Evolutionary conservation across 2,888 invertebrate genomes (phyloP).

Genomic region (Agapostemon virescens): DNA sequence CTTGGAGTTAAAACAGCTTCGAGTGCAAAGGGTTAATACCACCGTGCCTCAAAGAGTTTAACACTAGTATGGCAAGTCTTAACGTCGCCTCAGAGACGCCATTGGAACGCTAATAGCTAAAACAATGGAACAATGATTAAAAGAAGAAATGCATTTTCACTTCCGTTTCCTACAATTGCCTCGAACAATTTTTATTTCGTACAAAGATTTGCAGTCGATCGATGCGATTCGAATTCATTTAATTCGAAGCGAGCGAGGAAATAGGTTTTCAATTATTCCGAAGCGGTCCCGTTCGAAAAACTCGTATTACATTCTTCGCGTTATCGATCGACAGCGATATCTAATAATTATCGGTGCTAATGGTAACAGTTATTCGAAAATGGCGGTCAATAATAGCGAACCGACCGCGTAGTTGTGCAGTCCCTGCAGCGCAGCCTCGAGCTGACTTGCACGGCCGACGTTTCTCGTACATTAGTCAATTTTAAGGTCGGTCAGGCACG

Average conservation of each 20-base stretch:
- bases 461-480: constrained; percentile 37
- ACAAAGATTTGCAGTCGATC: background rate
- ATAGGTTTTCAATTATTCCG: no score
- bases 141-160: background rate
- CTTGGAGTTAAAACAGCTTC: no score
- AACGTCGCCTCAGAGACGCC: no score
- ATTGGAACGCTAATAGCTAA: no score
- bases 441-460: background rate
- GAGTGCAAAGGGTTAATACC: no score
- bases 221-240: background rate
- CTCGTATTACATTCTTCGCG: background rate
- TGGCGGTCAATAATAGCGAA: background rate
- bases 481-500: constrained; percentile 57
- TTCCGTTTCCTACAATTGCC: no score
- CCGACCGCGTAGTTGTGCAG: background rate
- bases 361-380: background rate
- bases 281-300: background rate
- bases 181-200: background rate
- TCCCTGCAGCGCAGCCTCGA: constrained; percentile 7
- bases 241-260: no score
- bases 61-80: no score
- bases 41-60: no score
- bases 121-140: no score
- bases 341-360: background rate
- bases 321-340: background rate